These are phyloP conservation scores for Leucoma salicis DNA, from an alignment of 2,888 invertebrate species.

Conservation along the genomic window DNA sequence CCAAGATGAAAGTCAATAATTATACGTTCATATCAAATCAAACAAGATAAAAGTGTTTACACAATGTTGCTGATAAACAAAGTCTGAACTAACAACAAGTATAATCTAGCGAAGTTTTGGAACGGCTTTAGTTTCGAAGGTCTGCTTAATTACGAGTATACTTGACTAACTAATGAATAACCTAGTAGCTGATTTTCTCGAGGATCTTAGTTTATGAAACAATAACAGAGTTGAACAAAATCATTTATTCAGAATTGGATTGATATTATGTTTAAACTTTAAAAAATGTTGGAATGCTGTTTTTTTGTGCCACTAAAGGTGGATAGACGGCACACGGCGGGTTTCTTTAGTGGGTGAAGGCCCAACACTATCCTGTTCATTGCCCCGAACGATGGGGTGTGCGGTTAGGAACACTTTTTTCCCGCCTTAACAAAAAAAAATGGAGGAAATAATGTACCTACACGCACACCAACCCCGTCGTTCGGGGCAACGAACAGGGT, in stretches of 20 bases:
- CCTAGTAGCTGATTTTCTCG: constrained; percentile 45
- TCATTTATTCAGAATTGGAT: constrained; percentile 41
- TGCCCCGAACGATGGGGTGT: no score
- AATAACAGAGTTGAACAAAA: constrained; percentile 51
- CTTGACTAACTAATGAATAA: constrained; percentile 38
- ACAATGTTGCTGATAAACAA: constrained; percentile 32
- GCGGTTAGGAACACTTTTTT: no score
- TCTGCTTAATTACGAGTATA: neutral
- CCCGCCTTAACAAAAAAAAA: no score
- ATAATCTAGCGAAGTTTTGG: constrained; percentile 39
- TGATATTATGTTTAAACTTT: no score
- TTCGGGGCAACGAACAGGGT: no score
- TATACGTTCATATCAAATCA: constrained; percentile 6
- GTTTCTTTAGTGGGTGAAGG: no score
- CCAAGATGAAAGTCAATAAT: neutral
- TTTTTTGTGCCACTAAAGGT: no score
- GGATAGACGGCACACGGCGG: no score
- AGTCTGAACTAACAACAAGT: constrained; percentile 41
- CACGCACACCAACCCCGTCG: no score
- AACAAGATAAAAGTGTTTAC: constrained; percentile 14
- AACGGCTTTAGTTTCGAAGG: constrained; percentile 7
- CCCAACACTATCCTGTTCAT: no score
- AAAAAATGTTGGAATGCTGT: no score
- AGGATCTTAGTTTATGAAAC: constrained; percentile 46
- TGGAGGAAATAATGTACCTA: no score